Percentiles rank a stretch among this genome's conserved stretches.
Evolutionary conservation across 2,797 vertebrate species (phyloP).

Genomic region (Enteromius thamalakanensis): DNA sequence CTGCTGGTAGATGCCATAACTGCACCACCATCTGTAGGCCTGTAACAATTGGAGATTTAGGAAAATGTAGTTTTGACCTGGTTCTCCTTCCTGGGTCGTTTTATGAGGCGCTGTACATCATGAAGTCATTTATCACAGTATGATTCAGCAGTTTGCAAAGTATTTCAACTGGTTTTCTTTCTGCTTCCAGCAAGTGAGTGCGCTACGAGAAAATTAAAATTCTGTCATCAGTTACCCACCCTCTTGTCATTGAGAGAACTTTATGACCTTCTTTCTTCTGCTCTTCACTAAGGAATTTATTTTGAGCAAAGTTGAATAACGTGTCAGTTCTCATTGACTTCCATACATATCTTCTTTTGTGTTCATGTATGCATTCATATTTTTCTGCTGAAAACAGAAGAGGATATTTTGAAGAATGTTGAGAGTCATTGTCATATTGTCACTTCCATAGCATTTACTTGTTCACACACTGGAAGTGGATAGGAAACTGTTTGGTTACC

Average conservation of each 20-base stretch:
- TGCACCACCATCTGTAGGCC: constrained; percentile 17
- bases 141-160: constrained; percentile 14
- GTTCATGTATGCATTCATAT: background rate
- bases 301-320: background rate
- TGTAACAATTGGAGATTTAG: constrained; percentile 25
- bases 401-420: background rate
- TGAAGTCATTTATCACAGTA: constrained; percentile 11
- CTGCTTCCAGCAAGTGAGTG: background rate
- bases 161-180: constrained; percentile 6
- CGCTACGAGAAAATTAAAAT: background rate
- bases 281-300: background rate
- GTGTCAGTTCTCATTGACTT: background rate
- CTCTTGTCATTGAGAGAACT: background rate
- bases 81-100: background rate
- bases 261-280: background rate
- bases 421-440: background rate
- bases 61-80: constrained; percentile 2
- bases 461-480: background rate
- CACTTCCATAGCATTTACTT: background rate
- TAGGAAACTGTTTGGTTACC: background rate
- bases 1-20: constrained; percentile 7
- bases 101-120: background rate
- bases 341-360: background rate
- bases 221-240: background rate
- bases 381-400: background rate